Evolutionary conservation across 2,797 vertebrate genomes (phyloP), one percentile per base, ranked within the genome.

Genomic region (Arctocebus calabarensis): DNA sequence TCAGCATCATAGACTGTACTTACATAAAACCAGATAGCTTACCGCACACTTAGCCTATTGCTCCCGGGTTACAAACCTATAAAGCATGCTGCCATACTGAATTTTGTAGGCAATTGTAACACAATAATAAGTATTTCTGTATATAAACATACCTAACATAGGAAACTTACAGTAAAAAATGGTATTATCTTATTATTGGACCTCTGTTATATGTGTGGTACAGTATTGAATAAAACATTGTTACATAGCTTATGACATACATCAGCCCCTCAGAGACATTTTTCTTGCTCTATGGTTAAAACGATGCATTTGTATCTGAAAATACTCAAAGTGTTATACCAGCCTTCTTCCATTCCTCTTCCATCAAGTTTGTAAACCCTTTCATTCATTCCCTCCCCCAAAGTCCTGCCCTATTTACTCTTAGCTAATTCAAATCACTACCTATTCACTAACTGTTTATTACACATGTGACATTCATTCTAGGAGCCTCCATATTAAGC

Each of bases 301-400:
- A 2, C 4, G 8, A 16, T 5, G 5, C 10, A 11, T 23, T 57
- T 29, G 34, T 0, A 19, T 16, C 34, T 70, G 22, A 4, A 73
- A 55, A 7, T 14, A 52, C 62, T 37, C 34, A 7, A 48, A 77
- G 48, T 52, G 12, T 29, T 8, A 0, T 13, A 59, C 23, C 89
- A 57, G 8, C 9, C 37, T 40, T 10, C 40, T 79, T n/a, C 37
- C 8, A 13, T 64, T 77, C 52, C 77, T 83, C 59, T 57, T 79
- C n/a, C 29, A 32, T 22, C 32, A 79, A 23, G 3, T 19, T 11
- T 34, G 13, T 57, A 52, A 84, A 74, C 23, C 34, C 40, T 84
- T 29, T 40, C 48, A 16, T 14, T 4, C 14, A 27, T 45, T 45
- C 70, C 55, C 59, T 45, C 70, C 45, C 59, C 71, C 81, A 68